phyloP scores from a whole-genome alignment of 2,888 invertebrate genomes.

The Hydrotaea diabolus region DNA sequence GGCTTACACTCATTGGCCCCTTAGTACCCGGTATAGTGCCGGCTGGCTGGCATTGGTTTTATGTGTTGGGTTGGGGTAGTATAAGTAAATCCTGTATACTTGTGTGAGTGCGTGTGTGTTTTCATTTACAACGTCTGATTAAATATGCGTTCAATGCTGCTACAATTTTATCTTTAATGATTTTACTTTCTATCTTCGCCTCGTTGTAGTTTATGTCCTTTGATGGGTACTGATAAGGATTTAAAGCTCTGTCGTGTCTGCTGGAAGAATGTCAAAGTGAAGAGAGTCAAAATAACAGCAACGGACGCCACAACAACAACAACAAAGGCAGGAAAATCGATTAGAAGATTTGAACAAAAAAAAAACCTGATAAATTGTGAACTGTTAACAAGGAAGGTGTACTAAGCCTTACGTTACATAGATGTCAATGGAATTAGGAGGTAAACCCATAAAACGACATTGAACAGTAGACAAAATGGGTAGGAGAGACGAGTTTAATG shows the following conservation, averaged over 20 bases:
- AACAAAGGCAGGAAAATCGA: constrained; percentile 27
- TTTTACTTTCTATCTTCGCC: constrained; percentile 13
- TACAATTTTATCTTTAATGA: constrained; percentile 27
- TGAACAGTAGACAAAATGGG: constrained; percentile 6
- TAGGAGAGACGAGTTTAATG: neutral
- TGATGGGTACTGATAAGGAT: constrained; percentile 25
- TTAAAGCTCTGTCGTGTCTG: constrained; percentile 4
- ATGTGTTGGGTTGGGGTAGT: too few relatives aligned
- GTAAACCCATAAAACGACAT: neutral
- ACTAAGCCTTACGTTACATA: constrained; percentile 21
- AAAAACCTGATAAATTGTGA: constrained; percentile 18
- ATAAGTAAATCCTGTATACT: neutral
- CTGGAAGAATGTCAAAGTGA: neutral
- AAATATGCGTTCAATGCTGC: constrained; percentile 37
- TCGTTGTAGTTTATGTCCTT: constrained; percentile 7
- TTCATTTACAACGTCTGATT: constrained; percentile 37
- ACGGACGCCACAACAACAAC: neutral
- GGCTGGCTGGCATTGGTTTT: too few relatives aligned
- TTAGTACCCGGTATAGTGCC: neutral
- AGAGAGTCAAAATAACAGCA: neutral
- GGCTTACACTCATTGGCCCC: neutral
- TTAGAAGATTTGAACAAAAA: constrained; percentile 17
- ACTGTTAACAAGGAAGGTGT: constrained; percentile 31
- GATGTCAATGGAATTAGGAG: constrained; percentile 29
- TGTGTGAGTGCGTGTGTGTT: neutral